These are phyloP conservation scores for Aphelinus certus DNA, from an alignment of 1,140 invertebrate genomes.

Conservation along the genomic window DNA sequence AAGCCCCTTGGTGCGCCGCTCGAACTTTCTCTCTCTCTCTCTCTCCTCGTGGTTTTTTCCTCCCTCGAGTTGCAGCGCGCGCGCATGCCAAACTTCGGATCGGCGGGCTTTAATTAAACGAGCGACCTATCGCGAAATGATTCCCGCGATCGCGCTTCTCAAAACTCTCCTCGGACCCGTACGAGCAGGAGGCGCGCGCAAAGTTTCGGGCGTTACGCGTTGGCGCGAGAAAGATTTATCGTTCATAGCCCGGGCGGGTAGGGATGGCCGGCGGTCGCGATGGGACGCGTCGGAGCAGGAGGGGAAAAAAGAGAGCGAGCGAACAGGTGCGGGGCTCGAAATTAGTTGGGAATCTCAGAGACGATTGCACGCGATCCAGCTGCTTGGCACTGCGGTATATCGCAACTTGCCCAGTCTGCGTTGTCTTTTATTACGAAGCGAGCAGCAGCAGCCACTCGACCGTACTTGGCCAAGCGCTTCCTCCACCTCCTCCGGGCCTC, in stretches of 20 bases:
- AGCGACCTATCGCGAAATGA: constrained; percentile 59
- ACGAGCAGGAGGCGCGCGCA: not conserved
- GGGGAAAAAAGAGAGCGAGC: constrained; percentile 42
- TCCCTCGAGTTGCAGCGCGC: constrained; percentile 24
- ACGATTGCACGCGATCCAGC: constrained; percentile 30
- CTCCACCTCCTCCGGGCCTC: too few species aligned
- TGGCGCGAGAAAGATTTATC: constrained; percentile 47
- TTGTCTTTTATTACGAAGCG: constrained; percentile 45
- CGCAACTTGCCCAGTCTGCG: constrained; percentile 42
- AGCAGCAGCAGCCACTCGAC: not conserved
- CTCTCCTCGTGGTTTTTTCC: not conserved
- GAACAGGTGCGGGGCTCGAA: constrained; percentile 55
- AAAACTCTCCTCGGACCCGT: constrained; percentile 39
- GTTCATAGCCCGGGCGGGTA: constrained; percentile 47
- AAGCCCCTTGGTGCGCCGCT: constrained; percentile 46
- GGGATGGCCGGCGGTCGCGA: not conserved
- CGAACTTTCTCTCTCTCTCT: not conserved
- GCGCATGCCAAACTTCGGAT: constrained; percentile 56
- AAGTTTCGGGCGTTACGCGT: constrained; percentile 44
- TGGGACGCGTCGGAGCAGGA: constrained; percentile 17
- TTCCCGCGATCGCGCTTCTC: constrained; percentile 43
- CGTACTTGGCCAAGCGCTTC: too few species aligned
- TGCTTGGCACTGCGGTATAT: constrained; percentile 32
- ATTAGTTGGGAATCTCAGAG: constrained; percentile 54
- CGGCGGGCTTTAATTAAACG: constrained; percentile 65